Conservation (phyloP, 1,140 invertebrate species). For the Nymphalis io region DNA sequence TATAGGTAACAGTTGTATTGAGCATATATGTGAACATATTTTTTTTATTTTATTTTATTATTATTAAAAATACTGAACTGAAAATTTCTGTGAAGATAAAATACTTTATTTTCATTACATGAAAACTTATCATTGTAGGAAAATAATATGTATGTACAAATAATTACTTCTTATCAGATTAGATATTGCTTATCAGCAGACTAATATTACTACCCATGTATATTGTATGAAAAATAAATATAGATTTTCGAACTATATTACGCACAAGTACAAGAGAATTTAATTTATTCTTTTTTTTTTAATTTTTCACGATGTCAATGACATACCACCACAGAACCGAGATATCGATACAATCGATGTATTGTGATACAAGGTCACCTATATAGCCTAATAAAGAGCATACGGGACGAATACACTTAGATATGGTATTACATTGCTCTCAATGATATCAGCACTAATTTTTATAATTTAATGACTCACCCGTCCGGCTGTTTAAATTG, state of each 20-base stretch:
- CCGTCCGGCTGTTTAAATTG: constrained; percentile 55
- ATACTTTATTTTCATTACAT: no score
- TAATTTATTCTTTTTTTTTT: constrained; percentile 13
- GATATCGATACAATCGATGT: constrained; percentile 27
- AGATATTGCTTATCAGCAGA: constrained; percentile 28
- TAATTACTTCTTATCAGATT: constrained; percentile 41
- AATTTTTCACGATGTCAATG: constrained; percentile 24
- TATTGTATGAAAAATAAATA: constrained; percentile 6
- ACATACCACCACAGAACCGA: constrained; percentile 7
- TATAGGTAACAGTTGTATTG: no score
- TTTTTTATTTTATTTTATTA: no score
- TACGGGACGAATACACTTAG: constrained; percentile 44
- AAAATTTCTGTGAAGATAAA: no score
- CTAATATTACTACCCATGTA: background rate
- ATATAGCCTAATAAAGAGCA: constrained; percentile 55
- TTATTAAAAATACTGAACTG: no score
- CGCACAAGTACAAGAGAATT: background rate
- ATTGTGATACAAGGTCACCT: constrained; percentile 51
- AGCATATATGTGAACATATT: no score
- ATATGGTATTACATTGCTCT: constrained; percentile 49
- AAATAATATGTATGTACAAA: background rate
- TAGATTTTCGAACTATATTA: background rate
- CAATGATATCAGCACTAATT: constrained; percentile 69
- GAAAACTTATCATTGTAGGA: no score
- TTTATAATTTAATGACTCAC: constrained; percentile 74